Evolutionary conservation across 2,888 invertebrate species (phyloP).

Genomic region (Spodoptera littoralis): DNA sequence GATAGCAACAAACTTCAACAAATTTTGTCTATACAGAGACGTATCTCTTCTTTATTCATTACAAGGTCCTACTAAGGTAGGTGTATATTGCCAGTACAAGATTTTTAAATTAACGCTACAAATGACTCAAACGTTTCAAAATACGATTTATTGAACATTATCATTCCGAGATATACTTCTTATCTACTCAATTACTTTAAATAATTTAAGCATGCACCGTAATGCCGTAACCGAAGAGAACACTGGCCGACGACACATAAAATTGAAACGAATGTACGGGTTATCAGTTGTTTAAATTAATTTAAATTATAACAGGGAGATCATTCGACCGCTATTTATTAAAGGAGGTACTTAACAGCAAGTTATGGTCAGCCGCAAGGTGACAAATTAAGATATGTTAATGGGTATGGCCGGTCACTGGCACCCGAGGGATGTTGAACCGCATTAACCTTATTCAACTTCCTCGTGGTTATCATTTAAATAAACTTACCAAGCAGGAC

Average conservation of each 20-base stretch:
- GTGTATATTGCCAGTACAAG: slow-evolving; percentile 60
- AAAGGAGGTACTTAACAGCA: slow-evolving; percentile 48
- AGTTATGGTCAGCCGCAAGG: slow-evolving; percentile 65
- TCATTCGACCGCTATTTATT: slow-evolving; percentile 74
- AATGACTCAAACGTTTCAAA: slow-evolving; percentile 63
- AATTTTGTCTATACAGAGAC: slow-evolving; percentile 73
- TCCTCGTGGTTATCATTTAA: slow-evolving; percentile 51
- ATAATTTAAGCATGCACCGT: slow-evolving; percentile 75
- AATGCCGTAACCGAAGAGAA: slow-evolving; percentile 63
- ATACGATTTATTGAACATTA: slow-evolving; percentile 71
- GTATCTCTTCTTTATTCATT: slow-evolving; percentile 56
- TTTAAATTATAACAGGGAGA: slow-evolving; percentile 71
- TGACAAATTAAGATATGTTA: slow-evolving; percentile 69
- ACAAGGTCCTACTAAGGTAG: slow-evolving; percentile 69
- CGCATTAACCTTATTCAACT: slow-evolving; percentile 56
- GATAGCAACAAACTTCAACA: background rate
- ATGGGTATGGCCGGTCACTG: slow-evolving; percentile 56
- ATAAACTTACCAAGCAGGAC: slow-evolving; percentile 48
- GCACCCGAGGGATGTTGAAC: slow-evolving; percentile 57
- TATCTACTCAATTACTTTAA: slow-evolving; percentile 80
- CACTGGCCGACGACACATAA: slow-evolving; percentile 64
- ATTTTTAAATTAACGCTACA: slow-evolving; percentile 69
- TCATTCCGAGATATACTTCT: slow-evolving; percentile 66
- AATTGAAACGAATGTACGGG: slow-evolving; percentile 66
- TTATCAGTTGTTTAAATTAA: slow-evolving; percentile 76